Conservation (phyloP, 2,797 vertebrate genomes). For the Myripristis murdjan region DNA sequence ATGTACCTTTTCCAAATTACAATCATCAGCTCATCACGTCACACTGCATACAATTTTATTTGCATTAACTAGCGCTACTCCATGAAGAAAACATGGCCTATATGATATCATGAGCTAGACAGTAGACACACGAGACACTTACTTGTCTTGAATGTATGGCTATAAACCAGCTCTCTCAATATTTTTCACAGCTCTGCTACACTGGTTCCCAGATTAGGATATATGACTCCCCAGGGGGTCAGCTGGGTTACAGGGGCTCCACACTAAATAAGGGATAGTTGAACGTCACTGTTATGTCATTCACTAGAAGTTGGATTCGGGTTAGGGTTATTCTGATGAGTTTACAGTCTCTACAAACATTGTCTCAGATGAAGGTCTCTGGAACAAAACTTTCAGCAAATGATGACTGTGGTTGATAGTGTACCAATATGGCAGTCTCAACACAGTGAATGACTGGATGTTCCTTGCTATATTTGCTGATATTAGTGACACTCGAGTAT, state of each 20-base stretch:
- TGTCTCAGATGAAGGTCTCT: no score
- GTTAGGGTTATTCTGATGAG: no score
- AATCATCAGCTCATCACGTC: conserved; percentile 36
- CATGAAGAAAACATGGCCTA: conserved; percentile 3
- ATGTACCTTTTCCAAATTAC: conserved; percentile 50
- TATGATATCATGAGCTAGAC: conserved; percentile 7
- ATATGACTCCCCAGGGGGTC: no score
- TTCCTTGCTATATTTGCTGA: neutral
- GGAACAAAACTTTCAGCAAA: no score
- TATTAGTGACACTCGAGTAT: no score
- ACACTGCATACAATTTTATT: conserved; percentile 20
- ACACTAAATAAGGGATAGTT: no score
- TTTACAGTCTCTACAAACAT: no score
- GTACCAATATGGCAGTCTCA: neutral
- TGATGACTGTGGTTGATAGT: no score
- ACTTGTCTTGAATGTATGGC: neutral
- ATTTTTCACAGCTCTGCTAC: conserved; percentile 5
- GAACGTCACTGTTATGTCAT: no score
- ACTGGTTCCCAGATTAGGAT: no score
- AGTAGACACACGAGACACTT: neutral
- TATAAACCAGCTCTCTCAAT: conserved; percentile 3
- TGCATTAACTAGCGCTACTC: conserved; percentile 32
- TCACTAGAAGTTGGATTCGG: no score
- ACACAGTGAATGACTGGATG: neutral
- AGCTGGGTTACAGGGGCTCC: no score